Percentiles rank a stretch among this genome's conserved stretches.
Evolutionary conservation across 1,140 invertebrate species (phyloP).

Genomic region (Oncopodura yosiiana): DNA sequence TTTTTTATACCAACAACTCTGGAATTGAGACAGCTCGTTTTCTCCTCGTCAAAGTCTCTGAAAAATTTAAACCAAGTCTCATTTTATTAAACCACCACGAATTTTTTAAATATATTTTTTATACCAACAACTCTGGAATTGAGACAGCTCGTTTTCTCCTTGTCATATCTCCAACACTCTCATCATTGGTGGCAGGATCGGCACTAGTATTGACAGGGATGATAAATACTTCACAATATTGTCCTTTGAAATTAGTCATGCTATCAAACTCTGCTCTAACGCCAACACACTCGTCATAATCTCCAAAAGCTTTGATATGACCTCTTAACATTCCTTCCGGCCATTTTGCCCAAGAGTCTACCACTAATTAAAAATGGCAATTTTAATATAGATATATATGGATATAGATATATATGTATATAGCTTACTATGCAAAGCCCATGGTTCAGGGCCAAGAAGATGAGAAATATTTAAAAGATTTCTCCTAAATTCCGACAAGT

Average conservation of each 20-base stretch:
- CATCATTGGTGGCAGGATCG: neutral
- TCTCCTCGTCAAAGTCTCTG: no score
- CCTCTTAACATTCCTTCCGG: slow-evolving; percentile 16
- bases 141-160: slow-evolving; percentile 4
- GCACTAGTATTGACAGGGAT: neutral
- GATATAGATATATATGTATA: neutral
- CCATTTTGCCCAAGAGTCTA: slow-evolving; percentile 19
- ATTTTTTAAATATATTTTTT: neutral
- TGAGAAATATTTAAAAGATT: no score
- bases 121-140: slow-evolving; percentile 3
- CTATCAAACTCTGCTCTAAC: neutral
- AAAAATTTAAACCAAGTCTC: slow-evolving; percentile 14
- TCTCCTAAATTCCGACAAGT: no score
- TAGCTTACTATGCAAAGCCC: slow-evolving; percentile 9
- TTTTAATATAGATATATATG: neutral
- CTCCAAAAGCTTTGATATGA: slow-evolving; percentile 19
- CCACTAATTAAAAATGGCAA: slow-evolving; percentile 12
- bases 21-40: slow-evolving; percentile 5
- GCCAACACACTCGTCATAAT: slow-evolving; percentile 21
- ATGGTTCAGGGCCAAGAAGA: neutral
- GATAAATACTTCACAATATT: slow-evolving; percentile 2
- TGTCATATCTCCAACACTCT: neutral
- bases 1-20: neutral
- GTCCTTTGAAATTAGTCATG: neutral
- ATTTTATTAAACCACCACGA: neutral